These are phyloP conservation scores for Drosophila fulvimacula DNA, from an alignment of 2,888 invertebrate genomes.

Conservation along the genomic window DNA sequence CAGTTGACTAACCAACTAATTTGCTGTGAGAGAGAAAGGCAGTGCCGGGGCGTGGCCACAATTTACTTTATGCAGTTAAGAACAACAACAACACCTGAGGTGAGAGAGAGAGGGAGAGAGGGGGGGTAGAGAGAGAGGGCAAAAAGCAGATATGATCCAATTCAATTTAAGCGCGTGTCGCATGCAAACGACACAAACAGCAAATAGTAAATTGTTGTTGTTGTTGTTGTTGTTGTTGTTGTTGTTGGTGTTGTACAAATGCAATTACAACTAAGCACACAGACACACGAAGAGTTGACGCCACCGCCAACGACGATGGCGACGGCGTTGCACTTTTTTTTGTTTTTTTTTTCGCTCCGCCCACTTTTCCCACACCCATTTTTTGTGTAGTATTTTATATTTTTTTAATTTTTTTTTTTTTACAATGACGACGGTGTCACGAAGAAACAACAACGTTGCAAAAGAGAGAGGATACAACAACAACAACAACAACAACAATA, in stretches of 20 bases:
- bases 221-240: slow-evolving; percentile 15
- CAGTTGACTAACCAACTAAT: slow-evolving; percentile 18
- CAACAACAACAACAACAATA: background rate
- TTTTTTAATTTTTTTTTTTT: slow-evolving; percentile 29
- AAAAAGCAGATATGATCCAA: slow-evolving; percentile 67
- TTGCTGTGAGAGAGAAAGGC: slow-evolving; percentile 41
- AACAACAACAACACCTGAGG: slow-evolving; percentile 11
- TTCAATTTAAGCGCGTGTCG: slow-evolving; percentile 72
- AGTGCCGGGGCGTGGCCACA: slow-evolving; percentile 53
- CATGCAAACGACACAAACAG: slow-evolving; percentile 57
- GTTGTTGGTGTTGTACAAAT: slow-evolving; percentile 50
- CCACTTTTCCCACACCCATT: slow-evolving; percentile 80
- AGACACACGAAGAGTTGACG: slow-evolving; percentile 56
- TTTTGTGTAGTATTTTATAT: too few relatives aligned
- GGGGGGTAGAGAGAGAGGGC: background rate
- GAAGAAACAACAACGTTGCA: slow-evolving; percentile 37
- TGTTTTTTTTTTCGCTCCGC: slow-evolving; percentile 62
- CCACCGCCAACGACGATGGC: slow-evolving; percentile 52
- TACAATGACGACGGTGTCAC: slow-evolving; percentile 59
- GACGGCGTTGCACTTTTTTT: slow-evolving; percentile 46
- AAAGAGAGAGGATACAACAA: slow-evolving; percentile 46
- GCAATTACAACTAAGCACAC: slow-evolving; percentile 73
- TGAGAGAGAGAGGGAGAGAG: background rate
- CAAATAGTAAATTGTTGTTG: slow-evolving; percentile 48
- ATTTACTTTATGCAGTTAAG: slow-evolving; percentile 32